Evolutionary conservation across 2,888 invertebrate species (phyloP).

Genomic region (Drosophila anomelani): DNA sequence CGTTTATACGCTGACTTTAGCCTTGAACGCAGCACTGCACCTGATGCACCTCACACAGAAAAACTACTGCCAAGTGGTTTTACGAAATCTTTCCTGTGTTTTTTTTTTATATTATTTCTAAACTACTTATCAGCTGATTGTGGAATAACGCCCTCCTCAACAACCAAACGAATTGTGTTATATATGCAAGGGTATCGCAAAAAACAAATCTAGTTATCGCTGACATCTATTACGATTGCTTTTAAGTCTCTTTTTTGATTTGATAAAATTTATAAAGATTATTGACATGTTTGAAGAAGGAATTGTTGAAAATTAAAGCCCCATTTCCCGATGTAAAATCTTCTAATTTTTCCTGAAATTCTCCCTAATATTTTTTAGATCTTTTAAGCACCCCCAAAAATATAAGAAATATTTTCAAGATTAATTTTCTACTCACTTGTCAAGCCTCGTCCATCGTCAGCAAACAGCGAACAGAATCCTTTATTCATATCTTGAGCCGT

Average conservation of each 20-base stretch:
- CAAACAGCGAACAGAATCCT: conserved; percentile 92
- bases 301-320: not conserved
- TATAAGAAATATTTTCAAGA: not conserved
- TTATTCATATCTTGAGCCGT: conserved; percentile 95
- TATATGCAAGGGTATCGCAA: conserved; percentile 2
- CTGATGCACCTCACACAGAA: conserved; percentile 30
- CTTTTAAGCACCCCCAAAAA: not conserved
- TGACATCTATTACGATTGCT: conserved; percentile 3
- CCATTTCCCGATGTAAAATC: not conserved
- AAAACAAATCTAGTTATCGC: conserved; percentile 12
- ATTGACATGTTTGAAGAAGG: not conserved
- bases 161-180: conserved; percentile 10
- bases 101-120: conserved; percentile 1
- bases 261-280: not conserved
- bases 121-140: conserved; percentile 21
- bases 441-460: conserved; percentile 92
- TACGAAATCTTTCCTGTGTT: conserved; percentile 30
- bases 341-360: not conserved
- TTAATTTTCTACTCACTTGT: conserved; percentile 89
- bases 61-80: conserved; percentile 16
- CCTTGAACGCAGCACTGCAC: conserved; percentile 53
- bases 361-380: not conserved
- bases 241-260: conserved; percentile 9
- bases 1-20: conserved; percentile 44
- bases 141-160: conserved; percentile 9